Conservation (phyloP, 2,888 invertebrate species). For the Campoplex nolae region DNA sequence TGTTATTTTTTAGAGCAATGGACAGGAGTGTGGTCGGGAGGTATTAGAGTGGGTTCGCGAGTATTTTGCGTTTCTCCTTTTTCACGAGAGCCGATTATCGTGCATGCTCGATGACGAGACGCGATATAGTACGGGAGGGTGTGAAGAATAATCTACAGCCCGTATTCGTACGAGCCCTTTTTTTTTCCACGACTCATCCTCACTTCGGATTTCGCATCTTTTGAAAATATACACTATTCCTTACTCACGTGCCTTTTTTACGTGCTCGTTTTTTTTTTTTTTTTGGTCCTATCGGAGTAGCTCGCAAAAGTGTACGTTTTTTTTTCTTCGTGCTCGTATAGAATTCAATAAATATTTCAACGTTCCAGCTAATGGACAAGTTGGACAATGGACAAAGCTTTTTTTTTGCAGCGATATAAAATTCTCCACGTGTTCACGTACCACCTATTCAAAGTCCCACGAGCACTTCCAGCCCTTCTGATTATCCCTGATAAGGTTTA, state of each 20-base stretch:
- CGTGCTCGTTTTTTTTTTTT: background rate
- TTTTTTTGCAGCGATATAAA: slow-evolving; percentile 6
- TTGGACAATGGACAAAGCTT: slow-evolving; percentile 50
- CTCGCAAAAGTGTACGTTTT: slow-evolving; percentile 5
- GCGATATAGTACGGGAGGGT: slow-evolving; percentile 65
- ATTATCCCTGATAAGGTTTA: slow-evolving; percentile 55
- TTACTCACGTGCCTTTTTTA: background rate
- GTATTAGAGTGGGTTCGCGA: background rate
- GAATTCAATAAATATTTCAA: slow-evolving; percentile 75
- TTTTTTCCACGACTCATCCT: slow-evolving; percentile 62
- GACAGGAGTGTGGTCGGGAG: background rate
- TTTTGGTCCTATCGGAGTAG: slow-evolving; percentile 33
- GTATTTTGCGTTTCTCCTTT: slow-evolving; percentile 50
- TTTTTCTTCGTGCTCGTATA: slow-evolving; percentile 64
- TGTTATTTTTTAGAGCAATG: background rate
- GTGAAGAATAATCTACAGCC: slow-evolving; percentile 73
- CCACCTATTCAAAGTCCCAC: slow-evolving; percentile 29
- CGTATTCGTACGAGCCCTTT: slow-evolving; percentile 13
- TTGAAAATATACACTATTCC: slow-evolving; percentile 15
- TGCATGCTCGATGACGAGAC: slow-evolving; percentile 77
- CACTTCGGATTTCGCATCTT: slow-evolving; percentile 24
- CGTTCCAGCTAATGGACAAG: slow-evolving; percentile 44
- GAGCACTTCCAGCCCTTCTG: slow-evolving; percentile 43
- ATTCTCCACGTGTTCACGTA: slow-evolving; percentile 2
- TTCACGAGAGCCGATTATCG: slow-evolving; percentile 74